A percentile compares a stretch with the other conserved stretches of the same genome.
phyloP scores from a whole-genome alignment of 2,888 invertebrate species.

The Isotomurus palustris region DNA sequence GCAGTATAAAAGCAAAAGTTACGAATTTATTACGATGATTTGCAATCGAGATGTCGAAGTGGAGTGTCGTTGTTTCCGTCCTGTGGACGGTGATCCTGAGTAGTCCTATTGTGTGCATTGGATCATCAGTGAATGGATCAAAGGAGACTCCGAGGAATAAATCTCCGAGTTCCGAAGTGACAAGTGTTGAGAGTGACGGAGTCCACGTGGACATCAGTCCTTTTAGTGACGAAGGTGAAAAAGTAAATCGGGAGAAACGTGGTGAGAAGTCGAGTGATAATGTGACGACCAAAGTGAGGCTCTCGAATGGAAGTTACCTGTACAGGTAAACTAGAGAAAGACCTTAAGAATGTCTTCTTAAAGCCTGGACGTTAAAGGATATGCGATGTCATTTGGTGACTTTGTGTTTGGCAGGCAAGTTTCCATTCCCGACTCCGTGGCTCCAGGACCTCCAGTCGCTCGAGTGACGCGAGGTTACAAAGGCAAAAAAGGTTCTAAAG shows the following conservation, averaged over 20 bases:
- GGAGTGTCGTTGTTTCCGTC: slow-evolving; percentile 24
- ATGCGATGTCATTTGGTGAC: neutral
- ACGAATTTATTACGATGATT: slow-evolving; percentile 25
- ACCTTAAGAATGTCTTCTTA: neutral
- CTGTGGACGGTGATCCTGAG: slow-evolving; percentile 32
- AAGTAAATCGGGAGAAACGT: too few species aligned
- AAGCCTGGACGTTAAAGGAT: neutral
- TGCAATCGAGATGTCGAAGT: slow-evolving; percentile 30
- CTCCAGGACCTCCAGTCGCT: neutral
- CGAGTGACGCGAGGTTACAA: slow-evolving; percentile 11
- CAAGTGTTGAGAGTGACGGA: too few species aligned
- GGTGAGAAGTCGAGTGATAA: too few species aligned
- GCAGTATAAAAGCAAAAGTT: slow-evolving; percentile 41
- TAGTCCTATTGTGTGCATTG: neutral
- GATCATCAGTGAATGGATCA: too few species aligned
- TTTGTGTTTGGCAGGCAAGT: too few species aligned
- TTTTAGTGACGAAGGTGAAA: too few species aligned
- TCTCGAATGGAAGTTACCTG: slow-evolving; percentile 34
- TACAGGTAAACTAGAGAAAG: slow-evolving; percentile 33
- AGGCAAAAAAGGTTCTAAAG: slow-evolving; percentile 6
- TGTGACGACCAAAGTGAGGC: slow-evolving; percentile 26
- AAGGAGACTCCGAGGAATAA: too few species aligned
- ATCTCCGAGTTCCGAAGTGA: slow-evolving; percentile 2
- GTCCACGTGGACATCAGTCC: too few species aligned
- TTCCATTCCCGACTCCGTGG: too few species aligned